phyloP scores from a whole-genome alignment of 2,888 invertebrate species.

The Hydriomena furcata region DNA sequence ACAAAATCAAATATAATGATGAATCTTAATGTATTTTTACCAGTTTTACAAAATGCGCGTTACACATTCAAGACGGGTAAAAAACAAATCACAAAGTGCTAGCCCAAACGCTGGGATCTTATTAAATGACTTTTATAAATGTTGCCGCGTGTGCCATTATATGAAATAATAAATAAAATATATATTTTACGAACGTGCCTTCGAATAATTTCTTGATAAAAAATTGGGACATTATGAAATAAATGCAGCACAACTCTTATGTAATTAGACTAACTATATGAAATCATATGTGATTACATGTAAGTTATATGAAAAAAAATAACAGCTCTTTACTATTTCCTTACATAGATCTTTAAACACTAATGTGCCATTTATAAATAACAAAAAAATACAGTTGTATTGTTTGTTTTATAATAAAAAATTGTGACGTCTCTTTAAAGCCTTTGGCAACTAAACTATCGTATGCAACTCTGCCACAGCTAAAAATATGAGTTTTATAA shows the following conservation, averaged over 20 bases:
- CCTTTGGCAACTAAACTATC: conserved; percentile 6
- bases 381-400: conserved; percentile 22
- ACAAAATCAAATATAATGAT: too few relatives aligned
- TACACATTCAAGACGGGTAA: conserved; percentile 20
- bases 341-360: conserved; percentile 22
- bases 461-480: background rate
- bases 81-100: conserved; percentile 41
- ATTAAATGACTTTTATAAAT: conserved; percentile 30
- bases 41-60: background rate
- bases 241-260: conserved; percentile 1
- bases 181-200: conserved; percentile 29
- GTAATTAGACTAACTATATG: background rate
- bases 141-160: conserved; percentile 37
- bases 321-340: background rate
- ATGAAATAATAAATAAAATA: conserved; percentile 3
- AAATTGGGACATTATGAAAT: conserved; percentile 21
- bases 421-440: conserved; percentile 26
- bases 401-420: conserved; percentile 25
- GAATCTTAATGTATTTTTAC: too few relatives aligned
- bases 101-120: conserved; percentile 27
- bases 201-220: conserved; percentile 15
- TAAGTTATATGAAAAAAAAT: background rate
- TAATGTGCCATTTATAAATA: conserved; percentile 34
- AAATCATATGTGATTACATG: background rate
- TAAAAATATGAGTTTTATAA: conserved; percentile 1